phyloP scores from a whole-genome alignment of 2,113 vertebrate species.

The Petrocephalus microphthalmus region DNA sequence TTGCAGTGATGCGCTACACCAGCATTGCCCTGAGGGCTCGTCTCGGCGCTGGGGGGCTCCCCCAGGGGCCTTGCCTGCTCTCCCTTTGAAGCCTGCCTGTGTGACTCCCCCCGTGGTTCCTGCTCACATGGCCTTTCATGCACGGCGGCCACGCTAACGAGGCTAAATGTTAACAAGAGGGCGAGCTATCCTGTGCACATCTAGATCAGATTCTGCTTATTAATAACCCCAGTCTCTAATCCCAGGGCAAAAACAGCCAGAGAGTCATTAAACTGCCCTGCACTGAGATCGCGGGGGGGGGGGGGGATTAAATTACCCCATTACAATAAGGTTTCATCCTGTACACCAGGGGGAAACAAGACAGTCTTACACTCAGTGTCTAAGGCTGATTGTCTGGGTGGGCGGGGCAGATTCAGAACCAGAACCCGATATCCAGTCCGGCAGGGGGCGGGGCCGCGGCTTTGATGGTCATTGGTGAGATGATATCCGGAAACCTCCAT shows the following conservation, averaged over 20 bases:
- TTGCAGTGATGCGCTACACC: background rate
- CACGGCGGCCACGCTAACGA: background rate
- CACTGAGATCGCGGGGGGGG: background rate
- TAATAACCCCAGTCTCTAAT: background rate
- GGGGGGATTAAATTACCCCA: background rate
- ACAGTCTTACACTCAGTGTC: background rate
- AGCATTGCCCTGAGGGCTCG: background rate
- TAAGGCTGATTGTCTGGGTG: background rate
- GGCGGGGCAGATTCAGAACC: background rate
- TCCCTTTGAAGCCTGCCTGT: background rate
- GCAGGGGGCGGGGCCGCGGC: background rate
- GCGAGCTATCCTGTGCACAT: background rate
- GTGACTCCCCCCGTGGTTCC: background rate
- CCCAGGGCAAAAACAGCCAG: background rate
- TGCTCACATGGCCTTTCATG: background rate
- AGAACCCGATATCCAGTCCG: background rate
- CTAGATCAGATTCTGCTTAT: background rate
- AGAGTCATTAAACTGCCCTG: background rate
- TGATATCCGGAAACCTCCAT: background rate
- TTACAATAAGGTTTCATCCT: background rate
- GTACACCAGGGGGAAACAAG: background rate
- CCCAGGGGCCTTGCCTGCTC: background rate
- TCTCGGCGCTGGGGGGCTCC: too few relatives aligned
- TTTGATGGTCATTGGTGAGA: background rate
- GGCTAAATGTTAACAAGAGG: background rate